Conservation (phyloP, 2,113 vertebrate species). For the Pteropus alecto region DNA sequence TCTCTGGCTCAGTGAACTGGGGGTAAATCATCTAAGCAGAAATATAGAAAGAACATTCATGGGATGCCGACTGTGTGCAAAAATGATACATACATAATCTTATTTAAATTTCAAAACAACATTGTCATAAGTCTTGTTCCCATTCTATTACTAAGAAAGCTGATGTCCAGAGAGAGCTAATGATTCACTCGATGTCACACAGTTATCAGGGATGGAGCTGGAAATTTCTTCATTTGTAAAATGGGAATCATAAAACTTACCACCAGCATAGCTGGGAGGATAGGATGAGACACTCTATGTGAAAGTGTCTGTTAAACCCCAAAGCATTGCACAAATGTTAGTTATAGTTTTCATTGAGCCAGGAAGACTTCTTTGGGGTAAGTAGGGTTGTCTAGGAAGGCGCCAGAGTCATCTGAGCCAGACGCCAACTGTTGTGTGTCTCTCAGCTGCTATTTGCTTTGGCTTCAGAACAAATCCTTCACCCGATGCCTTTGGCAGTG, state of each 20-base stretch:
- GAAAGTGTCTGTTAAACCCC: not conserved
- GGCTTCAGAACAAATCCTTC: conserved; percentile 62
- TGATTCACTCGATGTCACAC: not conserved
- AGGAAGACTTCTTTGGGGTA: not conserved
- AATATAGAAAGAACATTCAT: not conserved
- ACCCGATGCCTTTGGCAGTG: conserved; percentile 26
- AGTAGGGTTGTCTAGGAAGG: conserved; percentile 19
- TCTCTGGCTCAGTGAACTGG: not conserved
- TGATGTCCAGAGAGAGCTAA: not conserved
- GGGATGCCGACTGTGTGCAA: not conserved
- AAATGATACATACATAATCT: not conserved
- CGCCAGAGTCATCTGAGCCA: conserved; percentile 62
- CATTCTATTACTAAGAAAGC: not conserved
- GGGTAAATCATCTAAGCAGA: not conserved
- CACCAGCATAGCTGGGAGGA: not conserved
- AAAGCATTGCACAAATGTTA: not conserved
- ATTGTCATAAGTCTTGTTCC: not conserved
- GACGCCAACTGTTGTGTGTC: conserved; percentile 64
- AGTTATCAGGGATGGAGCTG: not conserved
- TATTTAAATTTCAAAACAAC: not conserved
- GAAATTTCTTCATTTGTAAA: not conserved
- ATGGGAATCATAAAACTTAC: not conserved
- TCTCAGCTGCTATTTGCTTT: conserved; percentile 73
- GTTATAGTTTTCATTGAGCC: not conserved
- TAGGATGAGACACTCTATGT: not conserved